Evolutionary conservation across 2,888 invertebrate genomes (phyloP), one percentile per base, ranked within the genome.

Genomic region (Cephonodes hylas): DNA sequence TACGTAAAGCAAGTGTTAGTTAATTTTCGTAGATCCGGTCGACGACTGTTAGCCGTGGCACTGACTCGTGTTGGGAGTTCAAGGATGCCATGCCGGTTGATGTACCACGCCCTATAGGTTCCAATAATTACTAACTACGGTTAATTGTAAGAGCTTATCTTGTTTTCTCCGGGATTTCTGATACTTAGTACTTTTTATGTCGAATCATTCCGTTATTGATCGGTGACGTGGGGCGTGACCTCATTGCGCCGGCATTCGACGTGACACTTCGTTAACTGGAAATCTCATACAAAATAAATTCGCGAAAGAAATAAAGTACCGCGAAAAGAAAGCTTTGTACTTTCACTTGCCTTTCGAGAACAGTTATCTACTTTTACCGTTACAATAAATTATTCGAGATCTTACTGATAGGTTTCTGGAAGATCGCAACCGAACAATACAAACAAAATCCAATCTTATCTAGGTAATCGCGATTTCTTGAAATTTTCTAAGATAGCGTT

Each of bases 1-100:
- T 48, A 8, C 18, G 61, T 64, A 13, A 27, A 6, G 15, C 2
- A 31, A 2, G 38, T 3, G 18, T 8, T 8, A 8, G 10, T 31
- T 8, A 8, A 13, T 46, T n/a, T 23, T 0, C 15, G 15, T 23
- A 25, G 38, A 23, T 25, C 6, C 1, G 13, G 7, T 22, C 2
- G 6, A 31, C 20, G 7, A 3, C 20, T 8, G 27, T 7, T 5
- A 25, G 56, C 42, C 42, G 8, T 63, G 59, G 42, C 56, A 61
- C 58, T 64, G 63, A 64, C 42, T 31, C 64, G 42, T 73, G 66
- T 61, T 62, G 63, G n/a, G 61, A 58, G 59, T 58, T 75, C 75
- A 74, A 79, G 80, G 76, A 59, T 71, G 70, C 65, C 72, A 65
- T 64, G 75, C 75, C 74, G 73, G 76, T 66, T 66, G n/a, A n/a